These are phyloP conservation scores for Camptogramma bilineatum DNA, from an alignment of 2,888 invertebrate genomes.

Conservation along the genomic window DNA sequence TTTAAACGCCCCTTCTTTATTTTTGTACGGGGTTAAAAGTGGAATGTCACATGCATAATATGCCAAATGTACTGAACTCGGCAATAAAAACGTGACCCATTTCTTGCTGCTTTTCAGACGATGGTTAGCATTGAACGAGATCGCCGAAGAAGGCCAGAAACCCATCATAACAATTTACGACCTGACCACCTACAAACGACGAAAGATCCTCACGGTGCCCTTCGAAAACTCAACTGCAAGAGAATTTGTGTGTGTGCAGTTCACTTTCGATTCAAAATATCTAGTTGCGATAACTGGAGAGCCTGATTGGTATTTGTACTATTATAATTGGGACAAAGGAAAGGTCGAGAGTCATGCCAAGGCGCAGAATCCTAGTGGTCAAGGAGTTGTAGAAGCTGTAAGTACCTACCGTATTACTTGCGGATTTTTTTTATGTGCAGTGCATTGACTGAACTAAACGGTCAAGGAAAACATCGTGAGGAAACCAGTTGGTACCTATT, in stretches of 20 bases:
- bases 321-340: slow-evolving; percentile 93
- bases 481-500: not conserved
- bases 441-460: too few relatives aligned
- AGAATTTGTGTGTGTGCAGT: slow-evolving; percentile 90
- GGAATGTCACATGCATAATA: too few relatives aligned
- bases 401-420: slow-evolving; percentile 41
- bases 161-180: slow-evolving; percentile 90
- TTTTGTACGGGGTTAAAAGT: too few relatives aligned
- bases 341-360: slow-evolving; percentile 91
- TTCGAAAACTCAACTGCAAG: slow-evolving; percentile 85
- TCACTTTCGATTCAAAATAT: slow-evolving; percentile 93
- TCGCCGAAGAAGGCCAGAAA: slow-evolving; percentile 87
- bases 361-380: slow-evolving; percentile 89
- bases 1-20: too few relatives aligned
- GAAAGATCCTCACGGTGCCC: slow-evolving; percentile 88
- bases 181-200: slow-evolving; percentile 88
- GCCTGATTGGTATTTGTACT: slow-evolving; percentile 93
- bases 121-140: slow-evolving; percentile 87
- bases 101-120: slow-evolving; percentile 77
- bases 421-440: too few relatives aligned
- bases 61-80: too few relatives aligned
- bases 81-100: not conserved
- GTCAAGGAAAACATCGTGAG: too few relatives aligned
- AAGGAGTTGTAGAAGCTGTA: slow-evolving; percentile 86
- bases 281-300: slow-evolving; percentile 92